Evolutionary conservation across 2,888 invertebrate genomes (phyloP), one percentile per base, ranked within the genome.

Genomic region (Lamproptera curius): DNA sequence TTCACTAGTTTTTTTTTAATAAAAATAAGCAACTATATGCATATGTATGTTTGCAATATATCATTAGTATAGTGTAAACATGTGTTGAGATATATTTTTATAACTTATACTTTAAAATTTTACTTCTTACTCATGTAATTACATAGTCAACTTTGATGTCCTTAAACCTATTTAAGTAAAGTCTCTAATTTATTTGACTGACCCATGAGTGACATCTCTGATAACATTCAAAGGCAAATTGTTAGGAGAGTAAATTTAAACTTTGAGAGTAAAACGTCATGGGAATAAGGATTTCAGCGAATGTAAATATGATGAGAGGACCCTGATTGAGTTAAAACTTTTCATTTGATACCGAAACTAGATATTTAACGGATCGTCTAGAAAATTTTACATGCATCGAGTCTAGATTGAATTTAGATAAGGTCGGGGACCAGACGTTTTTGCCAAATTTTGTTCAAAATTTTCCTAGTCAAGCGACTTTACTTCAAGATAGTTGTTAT

Each of bases 241-340:
- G 35, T 40, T 17, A 20, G 15, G 34, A 5, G 44, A 39, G 44
- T 49, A 49, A 44, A 49, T 49, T 49, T 49, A 41, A 49, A 44
- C 34, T 44, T 49, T 20, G 15, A 20, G 36, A 44, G 40, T 36
- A 31, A 44, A 44, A 41, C 36, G 36, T 40, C 35, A 44, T n/a
- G 49, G 40, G 49, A 49, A 49, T 43, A 34, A 11, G 42, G 33
- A 17, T 31, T 31, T 4, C 39, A 34, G 43, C 42, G 16, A 43
- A 48, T 48, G 48, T 42, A 48, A 48, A 48, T 43, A 39, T 13
- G 8, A 16, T 48, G 33, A 48, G 43, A 43, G 17, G 37, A 42
- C 34, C 31, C 14, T 48, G 42, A 48, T 48, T 48, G n/a, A 16
- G 28, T 43, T 37, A 38, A 20, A 34, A 48, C 33, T 48, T 48